Base-by-base conservation (phyloP, 2,888 invertebrate genomes). In the Eristalis intricaria region DNA sequence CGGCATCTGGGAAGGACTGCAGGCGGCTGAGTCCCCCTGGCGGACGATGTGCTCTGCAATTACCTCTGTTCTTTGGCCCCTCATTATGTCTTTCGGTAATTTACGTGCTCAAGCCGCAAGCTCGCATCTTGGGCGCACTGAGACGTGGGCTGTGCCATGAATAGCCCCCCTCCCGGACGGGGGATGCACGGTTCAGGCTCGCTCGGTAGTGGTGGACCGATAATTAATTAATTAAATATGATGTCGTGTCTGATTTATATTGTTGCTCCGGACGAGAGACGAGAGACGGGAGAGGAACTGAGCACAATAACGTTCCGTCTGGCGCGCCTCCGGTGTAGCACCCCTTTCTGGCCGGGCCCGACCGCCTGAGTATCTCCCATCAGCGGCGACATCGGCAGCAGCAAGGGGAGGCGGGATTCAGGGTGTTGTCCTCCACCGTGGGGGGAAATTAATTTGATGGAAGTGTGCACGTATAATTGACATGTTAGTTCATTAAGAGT, bases 151-250 rank as follows among this genome's bases (percentile, higher is more conserved):
- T 8, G 8, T 7, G 5, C 1, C 7, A 32, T 1, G 10, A 32
- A 7, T 4, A 7, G 32, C 32, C 7, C 32, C 32, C 79, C 4
- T 4, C 4, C 0, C 19, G 2, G 19, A 19, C 4, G 50, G 50
- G n/a, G 50, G 19, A 50, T 19, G 50, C 76, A 76, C 70, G 60
- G 65, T 38, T 8, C 10, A 15, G 22, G 11, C 2, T 10, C 22
- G 68, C 60, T 79, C 32, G 32, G 66, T 71, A 61, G 80, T 64
- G 38, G 80, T 10, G 66, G 38, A 71, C 63, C 81, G 78, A 86
- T 86, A 83, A 75, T 82, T 83, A 86, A 86, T 86, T 86, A 86
- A 86, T 86, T 86, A 86, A 83, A 83, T 86, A 83, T 83, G 78
- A 82, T 83, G 83, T 83, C 86, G 86, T 86, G 86, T 86, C 83